Evolutionary conservation across 2,113 vertebrate species (phyloP).

Genomic region (Nycticorax nycticorax): DNA sequence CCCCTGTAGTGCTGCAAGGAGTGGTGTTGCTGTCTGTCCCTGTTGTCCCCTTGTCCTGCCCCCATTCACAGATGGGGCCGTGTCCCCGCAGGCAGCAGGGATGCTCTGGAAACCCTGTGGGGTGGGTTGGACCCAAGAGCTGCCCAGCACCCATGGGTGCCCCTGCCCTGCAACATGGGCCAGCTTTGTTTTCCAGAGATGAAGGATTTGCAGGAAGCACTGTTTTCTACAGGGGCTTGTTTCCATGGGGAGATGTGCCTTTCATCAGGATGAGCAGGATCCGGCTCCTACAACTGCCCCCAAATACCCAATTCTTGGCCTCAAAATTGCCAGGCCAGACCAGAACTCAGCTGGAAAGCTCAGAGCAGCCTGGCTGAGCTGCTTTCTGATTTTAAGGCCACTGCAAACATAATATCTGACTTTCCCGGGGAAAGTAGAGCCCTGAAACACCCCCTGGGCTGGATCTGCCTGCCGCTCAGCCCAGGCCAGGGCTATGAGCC

Average conservation of each 20-base stretch:
- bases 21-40: background rate
- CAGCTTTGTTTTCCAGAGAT: background rate
- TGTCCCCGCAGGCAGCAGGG: background rate
- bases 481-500: background rate
- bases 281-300: background rate
- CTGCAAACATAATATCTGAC: background rate
- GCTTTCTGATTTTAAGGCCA: background rate
- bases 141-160: background rate
- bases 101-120: background rate
- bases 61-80: rapidly evolving
- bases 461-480: background rate
- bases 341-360: background rate
- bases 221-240: background rate
- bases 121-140: background rate
- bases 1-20: background rate
- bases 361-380: background rate
- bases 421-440: background rate
- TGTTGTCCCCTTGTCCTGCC: background rate
- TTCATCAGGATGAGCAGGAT: background rate
- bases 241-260: background rate
- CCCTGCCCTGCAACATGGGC: background rate
- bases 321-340: background rate
- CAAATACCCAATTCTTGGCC: background rate
- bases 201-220: background rate
- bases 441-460: background rate